Percentiles rank a stretch among this genome's conserved stretches.
phyloP scores from a whole-genome alignment of 2,113 vertebrate species.

The Sceloporus tristichus region DNA sequence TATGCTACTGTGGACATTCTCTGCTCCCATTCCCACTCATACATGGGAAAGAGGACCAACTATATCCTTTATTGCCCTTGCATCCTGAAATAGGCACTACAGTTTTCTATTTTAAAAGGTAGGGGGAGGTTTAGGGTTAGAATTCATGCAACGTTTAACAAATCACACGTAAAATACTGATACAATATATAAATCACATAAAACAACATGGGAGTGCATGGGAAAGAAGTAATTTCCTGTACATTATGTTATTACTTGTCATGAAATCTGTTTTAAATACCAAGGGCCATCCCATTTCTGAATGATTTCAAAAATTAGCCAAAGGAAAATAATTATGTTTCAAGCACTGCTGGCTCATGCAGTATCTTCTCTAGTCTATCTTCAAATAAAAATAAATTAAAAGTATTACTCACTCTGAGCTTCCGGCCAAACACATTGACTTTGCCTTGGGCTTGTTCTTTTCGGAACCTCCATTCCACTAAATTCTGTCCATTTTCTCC shows the following conservation, averaged over 20 bases:
- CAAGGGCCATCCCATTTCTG: not conserved
- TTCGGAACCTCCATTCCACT: constrained; percentile 97
- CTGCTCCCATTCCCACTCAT: not conserved
- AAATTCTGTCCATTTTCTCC: constrained; percentile 95
- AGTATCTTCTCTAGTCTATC: constrained; percentile 4
- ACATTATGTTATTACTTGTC: not conserved
- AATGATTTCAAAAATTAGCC: not conserved
- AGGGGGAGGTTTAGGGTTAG: not conserved
- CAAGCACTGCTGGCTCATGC: not conserved
- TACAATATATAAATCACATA: not conserved
- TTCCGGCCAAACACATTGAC: constrained; percentile 97
- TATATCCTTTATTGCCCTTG: constrained; percentile 7
- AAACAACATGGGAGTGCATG: not conserved
- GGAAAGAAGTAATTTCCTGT: not conserved
- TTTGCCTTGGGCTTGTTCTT: constrained; percentile 94
- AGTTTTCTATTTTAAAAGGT: constrained; percentile 18
- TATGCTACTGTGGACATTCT: constrained; percentile 24
- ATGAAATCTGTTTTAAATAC: constrained; percentile 2
- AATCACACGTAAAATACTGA: constrained; percentile 11
- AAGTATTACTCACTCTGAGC: constrained; percentile 84
- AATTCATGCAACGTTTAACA: constrained; percentile 19
- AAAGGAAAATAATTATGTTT: constrained; percentile 5
- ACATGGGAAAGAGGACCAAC: constrained; percentile 32
- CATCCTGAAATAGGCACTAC: constrained; percentile 1
- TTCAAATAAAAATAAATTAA: not conserved